phyloP scores from a whole-genome alignment of 2,113 vertebrate species.

The Setophaga kirtlandii region DNA sequence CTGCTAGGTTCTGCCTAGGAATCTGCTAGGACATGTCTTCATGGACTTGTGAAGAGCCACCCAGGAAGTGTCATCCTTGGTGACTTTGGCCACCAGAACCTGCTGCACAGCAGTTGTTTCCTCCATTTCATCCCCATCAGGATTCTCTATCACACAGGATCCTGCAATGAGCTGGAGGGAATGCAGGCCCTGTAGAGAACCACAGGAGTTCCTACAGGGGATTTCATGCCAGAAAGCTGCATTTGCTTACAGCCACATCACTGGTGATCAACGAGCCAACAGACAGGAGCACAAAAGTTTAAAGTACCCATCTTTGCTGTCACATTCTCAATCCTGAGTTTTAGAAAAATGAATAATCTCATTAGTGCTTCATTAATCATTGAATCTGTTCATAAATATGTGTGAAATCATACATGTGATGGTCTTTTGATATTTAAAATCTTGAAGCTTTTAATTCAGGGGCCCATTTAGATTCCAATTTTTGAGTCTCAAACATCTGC shows the following conservation, averaged over 20 bases:
- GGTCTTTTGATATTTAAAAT: background rate
- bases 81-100: background rate
- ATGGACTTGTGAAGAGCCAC: background rate
- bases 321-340: background rate
- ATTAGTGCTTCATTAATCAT: background rate
- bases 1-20: background rate
- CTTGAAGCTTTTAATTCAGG: background rate
- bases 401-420: background rate
- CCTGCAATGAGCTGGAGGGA: background rate
- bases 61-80: background rate
- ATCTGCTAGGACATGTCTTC: background rate
- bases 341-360: background rate
- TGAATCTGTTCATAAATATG: background rate
- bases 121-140: background rate
- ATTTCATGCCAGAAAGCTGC: background rate
- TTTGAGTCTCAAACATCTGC: background rate
- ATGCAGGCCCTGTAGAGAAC: background rate
- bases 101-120: background rate
- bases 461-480: background rate
- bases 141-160: background rate
- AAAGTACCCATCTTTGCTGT: background rate
- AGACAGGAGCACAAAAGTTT: background rate
- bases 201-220: background rate
- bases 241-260: background rate
- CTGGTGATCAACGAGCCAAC: background rate